Base-by-base conservation (phyloP, 2,888 invertebrate genomes). In the Pammene fasciana region DNA sequence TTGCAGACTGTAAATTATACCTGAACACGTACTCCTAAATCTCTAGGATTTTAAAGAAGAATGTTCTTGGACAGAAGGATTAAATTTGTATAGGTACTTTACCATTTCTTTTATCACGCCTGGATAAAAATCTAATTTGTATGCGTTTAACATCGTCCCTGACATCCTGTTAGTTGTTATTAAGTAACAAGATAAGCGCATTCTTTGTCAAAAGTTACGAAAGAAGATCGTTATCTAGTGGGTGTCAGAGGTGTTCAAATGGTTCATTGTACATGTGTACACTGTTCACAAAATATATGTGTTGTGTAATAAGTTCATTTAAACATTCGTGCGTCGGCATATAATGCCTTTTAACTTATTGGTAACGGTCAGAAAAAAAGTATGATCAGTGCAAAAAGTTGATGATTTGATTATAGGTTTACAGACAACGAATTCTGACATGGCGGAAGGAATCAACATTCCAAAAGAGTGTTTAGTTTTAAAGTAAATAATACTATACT, bases 201-300 rank as follows among this genome's bases (percentile, higher is more conserved):
- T 70, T 70, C 65, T 70, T 70, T 65, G 59, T 70, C 48, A 55
- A 59, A 60, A 10, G 65, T 70, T 70, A 65, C 84, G 86, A 88
- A 87, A 87, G 87, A 79, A 77, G 84, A 85, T 85, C 72, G 72
- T 74, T 82, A 84, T 84, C 83, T 66, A 70, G 86, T 87, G 82
- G 87, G 86, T 84, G 87, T 86, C 80, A 78, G 79, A 80, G 77
- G 79, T 84, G 79, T 79, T 75, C 75, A 71, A 76, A 76, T 74
- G 72, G 65, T 74, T 50, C 48, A 75, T 76, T 70, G 73, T 71
- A 55, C 70, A 55, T 71, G 50, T 72, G 36, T 18, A 54, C 61
- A 55, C 41, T 67, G 16, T 62, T 62, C 50, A 48, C 36, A 45
- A 38, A 34, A 54, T 34, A 52, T 43, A 48, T 36, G 10, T 14